Evolutionary conservation across 1,140 invertebrate species (phyloP), one percentile per base, ranked within the genome.

Genomic region (Lepidostoma basale): DNA sequence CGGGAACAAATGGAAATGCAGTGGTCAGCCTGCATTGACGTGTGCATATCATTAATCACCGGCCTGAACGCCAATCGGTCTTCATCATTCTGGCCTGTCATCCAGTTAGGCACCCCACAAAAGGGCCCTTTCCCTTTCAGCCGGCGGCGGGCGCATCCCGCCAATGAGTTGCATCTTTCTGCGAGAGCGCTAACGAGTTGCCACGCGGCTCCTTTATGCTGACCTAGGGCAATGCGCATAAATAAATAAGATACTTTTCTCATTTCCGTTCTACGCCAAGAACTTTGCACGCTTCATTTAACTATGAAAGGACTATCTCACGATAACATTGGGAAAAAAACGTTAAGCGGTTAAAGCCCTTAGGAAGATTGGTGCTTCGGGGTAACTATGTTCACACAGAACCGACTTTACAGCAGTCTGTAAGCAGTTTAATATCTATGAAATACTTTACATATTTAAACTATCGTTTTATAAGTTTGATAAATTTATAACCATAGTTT

Each of bases 171-270:
- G 10, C 36, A 40, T 40, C 10, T 14, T 40, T 40, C 36, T 40
- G 12, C 16, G 3, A n/a, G 16, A 40, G 10, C 3, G 10, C 3
- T 40, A 40, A 10, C 3, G 16, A 40, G 16, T 40, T 40, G 5
- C 30, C 30, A 10, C 9, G 22, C 9, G 45, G 5, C 6, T 23
- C 45, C n/a, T 49, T 49, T 22, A 23, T 25, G 20, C 45, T 18
- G 45, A 49, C 22, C 18, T 25, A 25, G 22, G 45, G 20, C 25
- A 49, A 49, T 23, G 9, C 10, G 45, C 45, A 12, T 49, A 49
- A 49, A 49, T 49, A 49, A 49, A 49, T n/a, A 12, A 3, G 45
- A 25, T 23, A 2, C 12, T 26, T 49, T 49, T 49, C 45, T 49
- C 45, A 49, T 49, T 49, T 49, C 45, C 45, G 45, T 23, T 49